phyloP scores from a whole-genome alignment of 2,113 vertebrate species.

The Elgaria multicarinata region DNA sequence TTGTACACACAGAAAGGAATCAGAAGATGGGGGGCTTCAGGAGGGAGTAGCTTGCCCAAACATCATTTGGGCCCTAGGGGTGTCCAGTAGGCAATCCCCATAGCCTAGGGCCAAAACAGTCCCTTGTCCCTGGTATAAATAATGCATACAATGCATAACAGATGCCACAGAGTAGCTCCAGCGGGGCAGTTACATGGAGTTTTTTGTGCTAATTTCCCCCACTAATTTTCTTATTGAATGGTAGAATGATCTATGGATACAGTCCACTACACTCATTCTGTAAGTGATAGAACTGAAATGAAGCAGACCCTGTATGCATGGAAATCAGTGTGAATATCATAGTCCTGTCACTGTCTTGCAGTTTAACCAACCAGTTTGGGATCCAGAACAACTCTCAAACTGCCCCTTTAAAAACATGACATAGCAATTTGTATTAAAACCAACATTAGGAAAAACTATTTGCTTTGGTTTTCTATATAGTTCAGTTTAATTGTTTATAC shows the following conservation, averaged over 20 bases:
- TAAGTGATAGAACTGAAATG: neutral
- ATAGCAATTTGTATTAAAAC: neutral
- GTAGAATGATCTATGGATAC: neutral
- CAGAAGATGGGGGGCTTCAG: too few species aligned
- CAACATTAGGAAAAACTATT: neutral
- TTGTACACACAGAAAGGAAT: too few species aligned
- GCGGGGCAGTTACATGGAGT: neutral
- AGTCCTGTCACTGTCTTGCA: neutral
- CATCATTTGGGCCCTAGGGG: too few species aligned
- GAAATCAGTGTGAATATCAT: neutral
- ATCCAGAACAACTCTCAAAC: neutral
- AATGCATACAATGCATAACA: neutral
- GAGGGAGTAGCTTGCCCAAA: too few species aligned
- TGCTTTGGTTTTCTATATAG: neutral
- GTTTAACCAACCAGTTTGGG: neutral
- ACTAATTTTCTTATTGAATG: neutral
- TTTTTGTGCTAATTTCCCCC: neutral
- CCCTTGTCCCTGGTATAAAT: neutral
- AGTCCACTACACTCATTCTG: neutral
- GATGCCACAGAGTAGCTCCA: neutral
- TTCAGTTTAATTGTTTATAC: neutral
- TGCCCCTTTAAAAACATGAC: neutral
- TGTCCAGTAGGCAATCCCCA: too few species aligned
- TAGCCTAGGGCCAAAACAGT: too few species aligned
- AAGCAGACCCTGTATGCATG: neutral